These are phyloP conservation scores for Conus canariensis DNA, from an alignment of 2,888 invertebrate species.

Conservation along the genomic window DNA sequence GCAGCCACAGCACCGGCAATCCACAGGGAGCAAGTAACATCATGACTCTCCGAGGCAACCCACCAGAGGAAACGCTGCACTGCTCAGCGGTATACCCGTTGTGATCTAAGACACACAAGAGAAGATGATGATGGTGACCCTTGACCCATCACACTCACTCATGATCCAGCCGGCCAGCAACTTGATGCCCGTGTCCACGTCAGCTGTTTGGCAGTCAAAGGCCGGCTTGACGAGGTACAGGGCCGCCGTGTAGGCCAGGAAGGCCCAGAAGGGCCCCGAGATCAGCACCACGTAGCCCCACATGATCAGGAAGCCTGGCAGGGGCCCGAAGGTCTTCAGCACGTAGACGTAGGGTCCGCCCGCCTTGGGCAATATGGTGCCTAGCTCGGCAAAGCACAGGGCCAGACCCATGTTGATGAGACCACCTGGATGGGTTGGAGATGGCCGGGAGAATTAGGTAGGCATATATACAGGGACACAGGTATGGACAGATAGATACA, in stretches of 20 bases:
- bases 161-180: slow-evolving; percentile 69
- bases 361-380: slow-evolving; percentile 88
- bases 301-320: slow-evolving; percentile 82
- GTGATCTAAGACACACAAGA: too few species aligned
- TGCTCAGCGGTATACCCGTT: too few species aligned
- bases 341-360: slow-evolving; percentile 89
- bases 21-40: too few species aligned
- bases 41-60: too few species aligned
- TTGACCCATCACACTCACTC: slow-evolving; percentile 55
- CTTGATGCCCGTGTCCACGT: slow-evolving; percentile 58
- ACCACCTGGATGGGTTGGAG: slow-evolving; percentile 83
- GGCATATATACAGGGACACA: neutral
- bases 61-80: too few species aligned
- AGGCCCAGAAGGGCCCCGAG: slow-evolving; percentile 67
- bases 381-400: slow-evolving; percentile 89
- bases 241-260: slow-evolving; percentile 79
- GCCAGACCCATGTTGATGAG: slow-evolving; percentile 83
- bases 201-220: slow-evolving; percentile 66
- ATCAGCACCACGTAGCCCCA: slow-evolving; percentile 78
- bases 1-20: too few species aligned
- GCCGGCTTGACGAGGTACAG: slow-evolving; percentile 71
- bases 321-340: slow-evolving; percentile 77
- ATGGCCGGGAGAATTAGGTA: neutral
- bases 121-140: too few species aligned
- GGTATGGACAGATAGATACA: too few species aligned